Conservation (phyloP, 2,113 vertebrate genomes). For the Lipophrys pholis region DNA sequence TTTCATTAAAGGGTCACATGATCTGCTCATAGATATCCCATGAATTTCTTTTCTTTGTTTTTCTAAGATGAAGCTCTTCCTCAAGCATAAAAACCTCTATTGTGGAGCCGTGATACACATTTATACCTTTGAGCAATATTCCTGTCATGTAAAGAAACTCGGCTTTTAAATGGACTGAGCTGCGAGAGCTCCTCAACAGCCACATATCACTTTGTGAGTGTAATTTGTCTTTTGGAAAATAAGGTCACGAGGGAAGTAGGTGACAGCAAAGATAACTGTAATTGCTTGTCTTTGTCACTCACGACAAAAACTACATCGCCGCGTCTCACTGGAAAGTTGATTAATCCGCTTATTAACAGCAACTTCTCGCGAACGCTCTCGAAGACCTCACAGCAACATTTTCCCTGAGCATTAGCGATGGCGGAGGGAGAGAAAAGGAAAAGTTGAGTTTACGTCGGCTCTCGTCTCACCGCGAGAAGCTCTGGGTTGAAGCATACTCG, state of each 20-base stretch:
- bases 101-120: background rate
- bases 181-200: background rate
- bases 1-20: constrained; percentile 1
- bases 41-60: background rate
- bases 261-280: constrained; percentile 3
- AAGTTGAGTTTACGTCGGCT: no score
- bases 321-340: no score
- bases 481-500: no score
- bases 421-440: no score
- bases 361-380: background rate
- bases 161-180: background rate
- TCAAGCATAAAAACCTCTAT: background rate
- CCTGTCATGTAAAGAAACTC: background rate
- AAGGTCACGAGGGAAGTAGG: constrained; percentile 5
- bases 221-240: constrained; percentile 6
- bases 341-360: constrained; percentile 1
- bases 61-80: no score
- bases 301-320: constrained; percentile 19
- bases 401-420: background rate
- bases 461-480: no score
- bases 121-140: constrained; percentile 1
- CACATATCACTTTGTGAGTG: constrained; percentile 1
- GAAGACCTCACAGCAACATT: constrained; percentile 1
- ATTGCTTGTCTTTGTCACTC: constrained; percentile 13
- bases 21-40: background rate